A percentile compares a stretch with the other conserved stretches of the same genome.
These are phyloP conservation scores for Limosa lapponica DNA, from an alignment of 2,797 vertebrate species.

Conservation along the genomic window DNA sequence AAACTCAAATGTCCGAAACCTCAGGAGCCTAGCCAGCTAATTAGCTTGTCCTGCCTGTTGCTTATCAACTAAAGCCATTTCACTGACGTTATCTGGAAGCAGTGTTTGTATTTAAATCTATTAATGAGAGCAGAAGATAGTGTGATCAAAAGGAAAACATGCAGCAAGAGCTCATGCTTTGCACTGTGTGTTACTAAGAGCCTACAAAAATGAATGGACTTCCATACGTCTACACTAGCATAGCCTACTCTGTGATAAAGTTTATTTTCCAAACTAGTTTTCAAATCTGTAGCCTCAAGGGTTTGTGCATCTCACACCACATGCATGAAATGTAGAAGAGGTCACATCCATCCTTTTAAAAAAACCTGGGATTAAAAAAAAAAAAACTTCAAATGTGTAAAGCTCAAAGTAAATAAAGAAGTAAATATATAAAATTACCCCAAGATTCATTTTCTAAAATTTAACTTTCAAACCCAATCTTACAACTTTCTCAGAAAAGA, in stretches of 20 bases:
- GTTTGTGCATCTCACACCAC: neutral
- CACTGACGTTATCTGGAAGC: neutral
- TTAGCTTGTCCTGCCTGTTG: neutral
- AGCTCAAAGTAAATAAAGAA: neutral
- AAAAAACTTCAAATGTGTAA: neutral
- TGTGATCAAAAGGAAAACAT: neutral
- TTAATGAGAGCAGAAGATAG: neutral
- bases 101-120: conserved; percentile 9
- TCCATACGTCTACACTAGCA: neutral
- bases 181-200: neutral
- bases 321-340: neutral
- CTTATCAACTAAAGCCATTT: neutral
- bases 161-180: neutral
- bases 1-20: neutral
- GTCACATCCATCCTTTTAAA: neutral
- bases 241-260: neutral
- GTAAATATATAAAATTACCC: neutral
- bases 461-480: neutral
- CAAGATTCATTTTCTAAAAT: neutral
- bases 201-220: neutral
- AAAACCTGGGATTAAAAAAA: neutral
- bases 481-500: neutral
- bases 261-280: neutral
- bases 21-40: neutral
- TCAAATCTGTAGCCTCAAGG: neutral